These are phyloP conservation scores for Linyphia triangularis DNA, from an alignment of 2,888 invertebrate genomes.

Conservation along the genomic window DNA sequence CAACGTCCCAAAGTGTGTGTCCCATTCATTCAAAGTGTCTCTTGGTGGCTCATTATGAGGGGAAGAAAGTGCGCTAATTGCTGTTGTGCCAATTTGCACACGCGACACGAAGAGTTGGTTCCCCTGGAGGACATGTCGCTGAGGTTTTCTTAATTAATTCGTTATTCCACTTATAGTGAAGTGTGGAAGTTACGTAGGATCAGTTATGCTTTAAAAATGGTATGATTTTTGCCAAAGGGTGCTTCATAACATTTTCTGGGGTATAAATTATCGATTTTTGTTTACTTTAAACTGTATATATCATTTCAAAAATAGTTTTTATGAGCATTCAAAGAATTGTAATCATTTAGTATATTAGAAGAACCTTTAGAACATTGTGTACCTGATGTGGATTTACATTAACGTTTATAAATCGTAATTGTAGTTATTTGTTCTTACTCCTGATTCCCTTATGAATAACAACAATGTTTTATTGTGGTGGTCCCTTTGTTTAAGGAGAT, in stretches of 20 bases:
- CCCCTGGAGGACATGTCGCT: not conserved
- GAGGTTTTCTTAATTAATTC: not conserved
- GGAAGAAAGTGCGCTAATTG: constrained; percentile 27
- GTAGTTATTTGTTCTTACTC: no score
- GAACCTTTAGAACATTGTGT: not conserved
- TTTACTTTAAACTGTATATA: no score
- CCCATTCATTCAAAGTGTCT: constrained; percentile 15
- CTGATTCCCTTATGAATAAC: no score
- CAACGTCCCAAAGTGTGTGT: constrained; percentile 24
- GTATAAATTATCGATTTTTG: no score
- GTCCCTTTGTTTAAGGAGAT: no score
- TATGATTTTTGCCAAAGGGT: no score
- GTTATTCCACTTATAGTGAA: not conserved
- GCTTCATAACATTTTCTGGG: not conserved
- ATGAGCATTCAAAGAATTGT: no score
- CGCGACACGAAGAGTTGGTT: not conserved
- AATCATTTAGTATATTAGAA: not conserved
- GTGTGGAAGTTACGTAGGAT: not conserved
- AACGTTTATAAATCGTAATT: no score
- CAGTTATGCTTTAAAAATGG: no score
- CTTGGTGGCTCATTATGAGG: constrained; percentile 19
- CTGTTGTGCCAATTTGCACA: constrained; percentile 1
- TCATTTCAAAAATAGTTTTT: no score
- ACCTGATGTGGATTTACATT: no score
- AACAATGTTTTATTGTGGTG: no score